A percentile compares a stretch with the other conserved stretches of the same genome.
Evolutionary conservation across 2,888 invertebrate species (phyloP).

Genomic region (Cepaea hortensis): DNA sequence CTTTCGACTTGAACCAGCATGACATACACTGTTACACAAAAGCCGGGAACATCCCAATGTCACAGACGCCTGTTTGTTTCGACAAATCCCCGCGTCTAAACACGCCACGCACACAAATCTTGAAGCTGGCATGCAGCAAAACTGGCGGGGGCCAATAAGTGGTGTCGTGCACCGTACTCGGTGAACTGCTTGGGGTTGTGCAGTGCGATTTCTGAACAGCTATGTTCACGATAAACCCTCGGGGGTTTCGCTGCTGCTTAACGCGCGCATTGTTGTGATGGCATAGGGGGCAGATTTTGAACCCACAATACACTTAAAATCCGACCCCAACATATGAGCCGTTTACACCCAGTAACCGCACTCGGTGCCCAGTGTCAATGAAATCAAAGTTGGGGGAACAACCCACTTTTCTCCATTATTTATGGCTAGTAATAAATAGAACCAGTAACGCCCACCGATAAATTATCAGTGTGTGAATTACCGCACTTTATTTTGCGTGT

Average conservation of each 20-base stretch:
- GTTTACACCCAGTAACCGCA: constrained; percentile 19
- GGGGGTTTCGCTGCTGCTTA: neutral
- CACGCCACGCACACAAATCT: neutral
- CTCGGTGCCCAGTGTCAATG: constrained; percentile 1
- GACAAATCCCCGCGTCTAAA: neutral
- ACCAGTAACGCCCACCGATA: constrained; percentile 8
- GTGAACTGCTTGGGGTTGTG: constrained; percentile 7
- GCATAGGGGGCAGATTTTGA: constrained; percentile 1
- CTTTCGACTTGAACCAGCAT: too few relatives aligned
- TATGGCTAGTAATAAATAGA: neutral
- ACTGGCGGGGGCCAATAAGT: neutral
- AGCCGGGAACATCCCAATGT: neutral
- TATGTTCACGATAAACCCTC: neutral
- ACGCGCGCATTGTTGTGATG: constrained; percentile 2
- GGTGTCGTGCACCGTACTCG: neutral
- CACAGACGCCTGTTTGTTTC: neutral
- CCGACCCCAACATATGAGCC: constrained; percentile 8
- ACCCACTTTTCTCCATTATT: constrained; percentile 16
- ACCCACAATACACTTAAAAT: neutral
- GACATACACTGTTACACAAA: too few relatives aligned
- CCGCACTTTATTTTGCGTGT: too few relatives aligned
- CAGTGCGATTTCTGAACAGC: neutral
- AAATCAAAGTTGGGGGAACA: constrained; percentile 10
- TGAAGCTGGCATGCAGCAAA: neutral
- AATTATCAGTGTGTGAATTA: neutral